These are phyloP conservation scores for Bostrychus sinensis DNA, from an alignment of 2,113 vertebrate genomes.

Conservation along the genomic window DNA sequence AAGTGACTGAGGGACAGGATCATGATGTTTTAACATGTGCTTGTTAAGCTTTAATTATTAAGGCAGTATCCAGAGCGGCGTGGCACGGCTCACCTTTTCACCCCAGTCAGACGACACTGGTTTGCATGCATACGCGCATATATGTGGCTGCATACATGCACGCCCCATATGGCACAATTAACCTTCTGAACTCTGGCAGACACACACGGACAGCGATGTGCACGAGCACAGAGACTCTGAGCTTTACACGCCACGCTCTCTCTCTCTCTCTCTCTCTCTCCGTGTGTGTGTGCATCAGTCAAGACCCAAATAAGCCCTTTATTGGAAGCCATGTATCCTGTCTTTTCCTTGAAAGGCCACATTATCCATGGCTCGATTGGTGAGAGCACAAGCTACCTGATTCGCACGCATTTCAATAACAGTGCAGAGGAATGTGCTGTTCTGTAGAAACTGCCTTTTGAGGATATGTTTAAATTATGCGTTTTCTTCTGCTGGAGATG, in stretches of 20 bases:
- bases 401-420: slow-evolving; percentile 19
- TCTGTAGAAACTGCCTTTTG: background rate
- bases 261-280: background rate
- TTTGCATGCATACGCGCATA: slow-evolving; percentile 49
- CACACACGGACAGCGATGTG: slow-evolving; percentile 31
- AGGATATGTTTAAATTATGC: background rate
- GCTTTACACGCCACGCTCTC: slow-evolving; percentile 18
- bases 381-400: slow-evolving; percentile 33
- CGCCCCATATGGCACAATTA: slow-evolving; percentile 62
- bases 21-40: slow-evolving; percentile 62
- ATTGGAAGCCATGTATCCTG: slow-evolving; percentile 28
- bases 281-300: background rate
- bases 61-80: slow-evolving; percentile 49
- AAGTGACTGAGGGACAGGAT: slow-evolving; percentile 37
- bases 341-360: slow-evolving; percentile 34
- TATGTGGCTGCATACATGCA: slow-evolving; percentile 45
- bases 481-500: background rate
- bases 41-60: slow-evolving; percentile 70
- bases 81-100: slow-evolving; percentile 64
- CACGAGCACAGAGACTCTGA: slow-evolving; percentile 18
- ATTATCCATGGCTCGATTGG: slow-evolving; percentile 27
- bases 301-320: slow-evolving; percentile 16
- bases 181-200: slow-evolving; percentile 65
- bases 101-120: slow-evolving; percentile 42
- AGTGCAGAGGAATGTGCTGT: slow-evolving; percentile 1